Evolutionary conservation across 2,797 vertebrate species (phyloP).

Genomic region (Schizopygopsis pylzovi): DNA sequence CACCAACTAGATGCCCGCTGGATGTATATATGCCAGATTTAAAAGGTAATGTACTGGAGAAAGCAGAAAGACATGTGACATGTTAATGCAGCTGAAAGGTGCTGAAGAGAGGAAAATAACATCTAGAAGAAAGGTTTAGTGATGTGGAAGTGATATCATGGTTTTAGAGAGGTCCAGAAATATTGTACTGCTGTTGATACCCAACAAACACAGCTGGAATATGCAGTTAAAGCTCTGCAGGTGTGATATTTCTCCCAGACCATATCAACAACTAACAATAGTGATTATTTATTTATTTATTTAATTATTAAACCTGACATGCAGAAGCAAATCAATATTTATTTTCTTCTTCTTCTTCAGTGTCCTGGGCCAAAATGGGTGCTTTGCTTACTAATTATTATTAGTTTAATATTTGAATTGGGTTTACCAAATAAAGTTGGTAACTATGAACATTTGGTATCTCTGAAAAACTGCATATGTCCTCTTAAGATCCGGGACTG

Average conservation of each 20-base stretch:
- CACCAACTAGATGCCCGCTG: background rate
- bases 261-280: background rate
- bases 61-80: background rate
- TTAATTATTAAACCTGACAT: background rate
- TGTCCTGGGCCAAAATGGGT: too few species aligned
- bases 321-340: background rate
- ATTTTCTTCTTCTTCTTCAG: too few species aligned
- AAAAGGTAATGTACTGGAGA: background rate
- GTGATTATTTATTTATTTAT: background rate
- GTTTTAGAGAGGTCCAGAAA: background rate
- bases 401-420: background rate
- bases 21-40: background rate
- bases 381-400: too few species aligned
- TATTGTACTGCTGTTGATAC: background rate
- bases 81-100: background rate
- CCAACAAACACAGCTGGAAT: background rate
- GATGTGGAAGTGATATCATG: background rate
- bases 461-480: background rate
- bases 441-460: background rate
- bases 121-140: background rate
- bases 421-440: background rate
- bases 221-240: background rate
- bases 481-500: background rate
- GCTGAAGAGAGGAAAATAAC: background rate
- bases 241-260: background rate